A percentile compares a stretch with the other conserved stretches of the same genome.
These are phyloP conservation scores for Torymus auratus DNA, from an alignment of 2,888 invertebrate genomes.

Conservation along the genomic window DNA sequence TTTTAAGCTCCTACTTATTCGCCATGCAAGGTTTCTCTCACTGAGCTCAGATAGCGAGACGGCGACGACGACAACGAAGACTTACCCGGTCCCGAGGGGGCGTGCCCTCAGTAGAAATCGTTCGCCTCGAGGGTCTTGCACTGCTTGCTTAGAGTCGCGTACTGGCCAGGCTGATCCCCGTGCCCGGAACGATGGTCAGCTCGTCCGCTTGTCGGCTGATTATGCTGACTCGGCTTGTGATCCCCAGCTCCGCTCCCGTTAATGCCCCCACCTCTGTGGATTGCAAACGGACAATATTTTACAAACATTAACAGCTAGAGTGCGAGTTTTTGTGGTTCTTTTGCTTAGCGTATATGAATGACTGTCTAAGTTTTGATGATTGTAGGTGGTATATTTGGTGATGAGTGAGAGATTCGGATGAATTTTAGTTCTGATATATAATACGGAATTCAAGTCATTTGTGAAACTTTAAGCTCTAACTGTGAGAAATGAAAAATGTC, in stretches of 20 bases:
- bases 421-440: no score
- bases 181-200: slow-evolving; percentile 76
- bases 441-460: no score
- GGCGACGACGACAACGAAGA: background rate
- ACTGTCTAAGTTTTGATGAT: background rate
- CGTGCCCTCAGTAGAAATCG: slow-evolving; percentile 95
- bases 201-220: slow-evolving; percentile 78
- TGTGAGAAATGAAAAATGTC: no score
- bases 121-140: slow-evolving; percentile 96
- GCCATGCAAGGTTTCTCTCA: no score
- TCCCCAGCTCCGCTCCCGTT: slow-evolving; percentile 73
- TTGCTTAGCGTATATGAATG: background rate
- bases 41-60: no score
- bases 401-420: no score
- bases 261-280: slow-evolving; percentile 77
- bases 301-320: slow-evolving; percentile 47
- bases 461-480: no score
- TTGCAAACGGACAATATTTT: slow-evolving; percentile 36
- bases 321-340: background rate
- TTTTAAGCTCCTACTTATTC: no score
- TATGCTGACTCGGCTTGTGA: slow-evolving; percentile 77
- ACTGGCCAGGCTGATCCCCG: slow-evolving; percentile 82
- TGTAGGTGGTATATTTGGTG: background rate
- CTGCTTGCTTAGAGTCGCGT: slow-evolving; percentile 96
- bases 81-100: slow-evolving; percentile 78